Evolutionary conservation across 2,888 invertebrate species (phyloP), one percentile per base, ranked within the genome.

Genomic region (Apodemia mormo): DNA sequence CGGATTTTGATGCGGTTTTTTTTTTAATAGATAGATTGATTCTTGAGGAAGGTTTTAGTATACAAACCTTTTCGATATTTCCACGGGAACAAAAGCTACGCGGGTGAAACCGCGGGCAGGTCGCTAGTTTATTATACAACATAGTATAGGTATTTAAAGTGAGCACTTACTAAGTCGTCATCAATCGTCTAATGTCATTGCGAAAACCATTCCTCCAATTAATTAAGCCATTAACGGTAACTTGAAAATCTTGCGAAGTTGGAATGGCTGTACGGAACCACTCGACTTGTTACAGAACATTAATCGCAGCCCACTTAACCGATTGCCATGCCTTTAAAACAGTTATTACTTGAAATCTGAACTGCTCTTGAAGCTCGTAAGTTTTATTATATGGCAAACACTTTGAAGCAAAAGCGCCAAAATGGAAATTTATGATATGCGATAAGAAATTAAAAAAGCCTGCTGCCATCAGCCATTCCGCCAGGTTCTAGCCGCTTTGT

Each of bases 231-330:
- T 58, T 58, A 58, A 58, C 58, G 72, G 73, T 49, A 49, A 49
- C 14, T 49, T 49, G 14, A 72, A 73, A 75, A 75, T 71, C 74
- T 75, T 70, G 73, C 70, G 64, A 72, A 76, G 72, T 73, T 72
- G 65, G 65, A 72, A 73, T 68, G 74, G 68, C 33, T 72, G 75
- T 76, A 75, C 70, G 68, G 71, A 70, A 70, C 68, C 71, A 72
- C 71, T 49, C 68, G 58, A 69, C 68, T 72, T 71, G 73, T 70
- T 71, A 74, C 74, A 68, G 70, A 66, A 73, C 74, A 69, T 73
- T 74, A 74, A 64, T 67, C 69, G 65, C 43, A 40, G 70, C 65
- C 70, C 64, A 64, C 64, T 64, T 64, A 64, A 64, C 64, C 37
- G 64, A 64, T 64, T 64, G 64, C 64, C 30, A 14, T 64, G 33